phyloP scores from a whole-genome alignment of 1,140 invertebrate genomes.

The Tetramorium simillimum region DNA sequence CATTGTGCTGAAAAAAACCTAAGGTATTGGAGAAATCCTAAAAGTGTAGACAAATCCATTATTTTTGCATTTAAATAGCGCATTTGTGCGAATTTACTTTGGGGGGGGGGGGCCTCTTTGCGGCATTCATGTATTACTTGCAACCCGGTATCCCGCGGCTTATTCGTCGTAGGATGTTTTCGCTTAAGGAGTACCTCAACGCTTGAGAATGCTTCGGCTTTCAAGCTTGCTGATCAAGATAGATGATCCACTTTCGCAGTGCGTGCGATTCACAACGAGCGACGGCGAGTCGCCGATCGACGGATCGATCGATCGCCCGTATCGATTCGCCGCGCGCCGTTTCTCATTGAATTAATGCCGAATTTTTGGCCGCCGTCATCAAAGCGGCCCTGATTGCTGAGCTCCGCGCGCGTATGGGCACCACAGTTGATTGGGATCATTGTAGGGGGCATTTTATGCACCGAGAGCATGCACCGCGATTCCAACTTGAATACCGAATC shows the following conservation, averaged over 20 bases:
- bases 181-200: conserved; percentile 26
- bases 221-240: conserved; percentile 52
- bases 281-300: conserved; percentile 27
- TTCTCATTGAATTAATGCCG: conserved; percentile 58
- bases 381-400: conserved; percentile 78
- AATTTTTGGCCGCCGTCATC: conserved; percentile 71
- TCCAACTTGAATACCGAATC: conserved; percentile 79
- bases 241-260: conserved; percentile 57
- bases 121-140: background rate
- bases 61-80: background rate
- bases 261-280: conserved; percentile 35
- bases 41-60: conserved; percentile 66
- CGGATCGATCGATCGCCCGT: conserved; percentile 29
- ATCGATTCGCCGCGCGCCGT: conserved; percentile 43
- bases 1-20: conserved; percentile 45
- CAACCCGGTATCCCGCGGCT: background rate
- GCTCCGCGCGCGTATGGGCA: conserved; percentile 71
- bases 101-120: background rate
- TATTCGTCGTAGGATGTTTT: conserved; percentile 32
- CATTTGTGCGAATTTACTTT: background rate
- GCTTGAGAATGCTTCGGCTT: conserved; percentile 45
- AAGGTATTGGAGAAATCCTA: conserved; percentile 72
- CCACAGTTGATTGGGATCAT: conserved; percentile 82
- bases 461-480: conserved; percentile 79
- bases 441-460: conserved; percentile 82